Conservation (phyloP, 2,797 vertebrate species). For the Buphagus erythrorhynchus region DNA sequence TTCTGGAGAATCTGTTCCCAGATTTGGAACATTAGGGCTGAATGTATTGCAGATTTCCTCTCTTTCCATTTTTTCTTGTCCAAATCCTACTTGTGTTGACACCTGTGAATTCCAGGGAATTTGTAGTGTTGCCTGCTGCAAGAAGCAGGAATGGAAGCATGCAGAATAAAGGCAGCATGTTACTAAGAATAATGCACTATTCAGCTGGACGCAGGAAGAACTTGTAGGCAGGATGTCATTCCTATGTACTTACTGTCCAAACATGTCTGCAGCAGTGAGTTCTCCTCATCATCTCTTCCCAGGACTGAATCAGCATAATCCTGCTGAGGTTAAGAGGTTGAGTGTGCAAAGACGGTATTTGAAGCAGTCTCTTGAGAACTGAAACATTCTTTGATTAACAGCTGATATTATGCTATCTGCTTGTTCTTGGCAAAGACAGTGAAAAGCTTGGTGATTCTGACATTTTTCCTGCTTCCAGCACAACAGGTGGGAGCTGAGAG, state of each 20-base stretch:
- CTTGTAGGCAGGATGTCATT: neutral
- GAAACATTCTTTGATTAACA: neutral
- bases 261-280: neutral
- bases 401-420: neutral
- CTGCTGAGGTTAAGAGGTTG: neutral
- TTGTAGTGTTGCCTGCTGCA: neutral
- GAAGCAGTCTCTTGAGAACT: neutral
- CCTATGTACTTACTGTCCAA: neutral
- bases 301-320: neutral
- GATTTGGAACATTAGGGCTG: neutral
- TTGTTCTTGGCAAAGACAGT: neutral
- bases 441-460: neutral
- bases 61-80: neutral
- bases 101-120: neutral
- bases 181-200: neutral
- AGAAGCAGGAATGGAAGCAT: neutral
- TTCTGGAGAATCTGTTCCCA: neutral
- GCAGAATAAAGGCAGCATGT: neutral
- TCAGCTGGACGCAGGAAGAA: neutral
- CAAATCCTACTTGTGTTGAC: neutral
- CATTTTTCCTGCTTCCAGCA: neutral
- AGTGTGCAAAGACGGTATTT: neutral
- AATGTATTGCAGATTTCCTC: neutral
- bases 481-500: neutral
- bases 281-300: neutral